These are phyloP conservation scores for Meloidogyne chitwoodi DNA, from an alignment of 1,140 invertebrate genomes.

Conservation along the genomic window DNA sequence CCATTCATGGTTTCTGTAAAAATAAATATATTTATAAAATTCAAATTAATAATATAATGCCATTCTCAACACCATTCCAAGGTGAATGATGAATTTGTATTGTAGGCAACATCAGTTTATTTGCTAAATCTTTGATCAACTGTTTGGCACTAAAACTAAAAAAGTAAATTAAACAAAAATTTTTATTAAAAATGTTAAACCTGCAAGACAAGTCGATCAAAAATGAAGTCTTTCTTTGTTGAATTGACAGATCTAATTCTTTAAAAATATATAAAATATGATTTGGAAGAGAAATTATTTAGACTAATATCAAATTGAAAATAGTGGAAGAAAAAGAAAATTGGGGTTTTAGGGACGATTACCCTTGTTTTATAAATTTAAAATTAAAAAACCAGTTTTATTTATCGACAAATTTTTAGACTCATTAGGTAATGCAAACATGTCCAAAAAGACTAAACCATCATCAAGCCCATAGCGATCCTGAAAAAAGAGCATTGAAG, in stretches of 20 bases:
- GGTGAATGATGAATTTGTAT: constrained; percentile 23
- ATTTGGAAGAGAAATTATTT: neutral
- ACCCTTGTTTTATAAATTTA: neutral
- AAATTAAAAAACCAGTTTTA: neutral
- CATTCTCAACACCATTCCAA: constrained; percentile 18
- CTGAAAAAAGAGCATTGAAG: constrained; percentile 29
- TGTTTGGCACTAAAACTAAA: neutral
- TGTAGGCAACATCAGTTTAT: constrained; percentile 8
- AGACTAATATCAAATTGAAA: no score
- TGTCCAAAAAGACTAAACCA: neutral
- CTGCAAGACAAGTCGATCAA: constrained; percentile 1
- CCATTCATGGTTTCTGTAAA: constrained; percentile 1
- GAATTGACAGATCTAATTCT: neutral
- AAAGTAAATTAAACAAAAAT: neutral
- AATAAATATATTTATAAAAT: neutral
- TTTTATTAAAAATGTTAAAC: neutral
- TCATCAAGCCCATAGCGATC: constrained; percentile 22
- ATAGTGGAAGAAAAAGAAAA: no score
- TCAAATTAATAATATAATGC: neutral
- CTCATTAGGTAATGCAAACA: neutral
- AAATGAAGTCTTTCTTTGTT: neutral
- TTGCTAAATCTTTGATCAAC: neutral
- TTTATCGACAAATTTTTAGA: neutral
- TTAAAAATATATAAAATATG: neutral
- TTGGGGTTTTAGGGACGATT: neutral